These are phyloP conservation scores for Edolisoma coerulescens DNA, from an alignment of 2,113 vertebrate genomes.

Conservation along the genomic window DNA sequence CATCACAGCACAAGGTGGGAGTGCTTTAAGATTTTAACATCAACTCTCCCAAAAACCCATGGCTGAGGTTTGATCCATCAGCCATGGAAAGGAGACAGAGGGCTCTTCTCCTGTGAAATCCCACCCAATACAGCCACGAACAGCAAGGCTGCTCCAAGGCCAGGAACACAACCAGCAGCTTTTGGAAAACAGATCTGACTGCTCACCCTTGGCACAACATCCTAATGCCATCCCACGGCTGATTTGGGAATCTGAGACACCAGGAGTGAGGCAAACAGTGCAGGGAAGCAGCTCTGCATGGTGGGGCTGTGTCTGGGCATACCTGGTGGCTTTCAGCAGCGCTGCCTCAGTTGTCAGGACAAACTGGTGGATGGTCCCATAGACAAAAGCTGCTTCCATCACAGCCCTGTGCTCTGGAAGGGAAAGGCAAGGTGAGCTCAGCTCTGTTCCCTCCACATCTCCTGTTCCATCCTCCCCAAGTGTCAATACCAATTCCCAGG, in stretches of 20 bases:
- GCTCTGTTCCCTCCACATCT: not conserved
- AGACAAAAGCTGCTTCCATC: slow-evolving; percentile 94
- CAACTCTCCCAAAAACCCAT: not conserved
- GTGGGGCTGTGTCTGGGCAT: not conserved
- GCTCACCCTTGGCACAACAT: not conserved
- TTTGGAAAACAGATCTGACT: not conserved
- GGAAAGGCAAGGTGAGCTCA: not conserved
- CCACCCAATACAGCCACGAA: not conserved
- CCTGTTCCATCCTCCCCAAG: not conserved
- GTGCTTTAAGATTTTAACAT: not conserved
- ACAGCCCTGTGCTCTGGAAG: slow-evolving; percentile 87
- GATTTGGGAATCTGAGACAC: not conserved
- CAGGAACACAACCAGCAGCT: not conserved
- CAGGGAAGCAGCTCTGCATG: not conserved
- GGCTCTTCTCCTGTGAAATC: not conserved
- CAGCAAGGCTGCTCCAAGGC: not conserved
- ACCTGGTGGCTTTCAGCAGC: slow-evolving; percentile 83
- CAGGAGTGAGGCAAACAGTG: not conserved
- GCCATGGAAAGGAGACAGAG: not conserved
- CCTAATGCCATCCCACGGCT: not conserved
- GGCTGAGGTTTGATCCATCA: not conserved
- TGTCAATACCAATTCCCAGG: not conserved
- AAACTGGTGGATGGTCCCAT: slow-evolving; percentile 88
- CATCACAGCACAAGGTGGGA: not conserved
- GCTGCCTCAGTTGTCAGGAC: slow-evolving; percentile 86